Evolutionary conservation across 1,140 invertebrate species (phyloP).

Genomic region (Papilio machaon): DNA sequence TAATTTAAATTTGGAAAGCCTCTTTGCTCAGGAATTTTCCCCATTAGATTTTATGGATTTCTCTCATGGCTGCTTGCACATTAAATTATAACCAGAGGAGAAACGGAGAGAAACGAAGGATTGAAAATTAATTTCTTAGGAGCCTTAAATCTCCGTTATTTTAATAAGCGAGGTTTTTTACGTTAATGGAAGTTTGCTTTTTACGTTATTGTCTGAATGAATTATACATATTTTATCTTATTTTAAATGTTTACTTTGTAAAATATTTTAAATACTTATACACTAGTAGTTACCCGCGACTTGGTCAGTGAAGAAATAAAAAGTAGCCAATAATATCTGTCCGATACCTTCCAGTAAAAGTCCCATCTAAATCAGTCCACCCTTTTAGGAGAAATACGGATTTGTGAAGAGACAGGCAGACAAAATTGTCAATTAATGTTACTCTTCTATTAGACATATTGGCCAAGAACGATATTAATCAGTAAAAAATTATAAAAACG

Average conservation of each 20-base stretch:
- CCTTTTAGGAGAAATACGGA: too few relatives aligned
- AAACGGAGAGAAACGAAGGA: conserved; percentile 55
- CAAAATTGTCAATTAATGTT: not conserved
- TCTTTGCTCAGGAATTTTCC: conserved; percentile 68
- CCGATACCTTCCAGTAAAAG: too few relatives aligned
- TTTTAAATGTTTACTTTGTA: not conserved
- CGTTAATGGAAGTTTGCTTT: conserved; percentile 5
- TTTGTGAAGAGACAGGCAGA: too few relatives aligned
- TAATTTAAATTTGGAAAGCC: conserved; percentile 71
- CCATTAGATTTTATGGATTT: conserved; percentile 78
- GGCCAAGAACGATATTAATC: not conserved
- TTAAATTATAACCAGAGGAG: conserved; percentile 74
- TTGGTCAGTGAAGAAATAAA: too few relatives aligned
- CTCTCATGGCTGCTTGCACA: conserved; percentile 72
- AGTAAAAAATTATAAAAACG: not conserved
- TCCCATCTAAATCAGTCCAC: too few relatives aligned
- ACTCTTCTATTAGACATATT: not conserved
- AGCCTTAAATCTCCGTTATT: conserved; percentile 42
- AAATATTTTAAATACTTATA: too few relatives aligned
- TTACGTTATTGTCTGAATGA: not conserved
- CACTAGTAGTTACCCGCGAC: too few relatives aligned
- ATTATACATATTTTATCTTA: not conserved
- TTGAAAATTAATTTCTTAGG: conserved; percentile 70
- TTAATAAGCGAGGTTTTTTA: conserved; percentile 9
- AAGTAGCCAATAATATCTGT: too few relatives aligned